A percentile compares a stretch with the other conserved stretches of the same genome.
Evolutionary conservation across 2,797 vertebrate genomes (phyloP).

Genomic region (Rhinatrema bivittatum): DNA sequence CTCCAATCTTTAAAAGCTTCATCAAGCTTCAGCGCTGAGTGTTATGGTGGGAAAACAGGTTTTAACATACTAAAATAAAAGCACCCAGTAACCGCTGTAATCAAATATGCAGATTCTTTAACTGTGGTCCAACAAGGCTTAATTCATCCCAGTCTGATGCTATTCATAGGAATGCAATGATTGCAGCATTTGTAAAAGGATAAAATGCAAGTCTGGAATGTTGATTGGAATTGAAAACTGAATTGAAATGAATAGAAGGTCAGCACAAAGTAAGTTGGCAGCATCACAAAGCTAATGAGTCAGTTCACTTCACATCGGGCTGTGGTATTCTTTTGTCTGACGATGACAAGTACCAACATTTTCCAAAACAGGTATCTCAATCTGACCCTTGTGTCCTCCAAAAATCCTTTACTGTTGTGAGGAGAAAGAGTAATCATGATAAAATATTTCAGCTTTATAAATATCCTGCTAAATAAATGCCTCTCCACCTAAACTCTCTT

Average conservation of each 20-base stretch:
- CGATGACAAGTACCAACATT: slow-evolving; percentile 15
- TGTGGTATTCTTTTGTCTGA: slow-evolving; percentile 6
- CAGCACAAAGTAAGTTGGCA: slow-evolving; percentile 9
- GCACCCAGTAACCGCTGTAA: neutral
- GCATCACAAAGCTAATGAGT: slow-evolving; percentile 1
- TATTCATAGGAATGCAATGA: neutral
- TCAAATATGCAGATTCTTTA: neutral
- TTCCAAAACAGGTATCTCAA: too few species aligned
- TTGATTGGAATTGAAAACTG: slow-evolving; percentile 8
- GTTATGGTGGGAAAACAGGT: too few species aligned
- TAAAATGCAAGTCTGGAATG: neutral
- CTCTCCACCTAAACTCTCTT: too few species aligned
- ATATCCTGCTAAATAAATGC: too few species aligned
- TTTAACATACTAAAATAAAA: slow-evolving; percentile 13
- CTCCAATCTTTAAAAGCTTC: too few species aligned
- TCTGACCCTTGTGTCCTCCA: too few species aligned
- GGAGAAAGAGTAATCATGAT: too few species aligned
- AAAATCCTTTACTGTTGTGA: too few species aligned
- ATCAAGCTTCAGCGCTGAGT: too few species aligned
- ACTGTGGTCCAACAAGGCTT: slow-evolving; percentile 1
- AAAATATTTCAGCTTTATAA: neutral
- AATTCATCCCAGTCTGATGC: neutral
- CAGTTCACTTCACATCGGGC: neutral
- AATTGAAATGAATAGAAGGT: neutral
- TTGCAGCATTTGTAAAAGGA: neutral